Percentiles rank a stretch among this genome's conserved stretches.
Evolutionary conservation across 2,113 vertebrate genomes (phyloP).

Genomic region (Saccopteryx leptura): DNA sequence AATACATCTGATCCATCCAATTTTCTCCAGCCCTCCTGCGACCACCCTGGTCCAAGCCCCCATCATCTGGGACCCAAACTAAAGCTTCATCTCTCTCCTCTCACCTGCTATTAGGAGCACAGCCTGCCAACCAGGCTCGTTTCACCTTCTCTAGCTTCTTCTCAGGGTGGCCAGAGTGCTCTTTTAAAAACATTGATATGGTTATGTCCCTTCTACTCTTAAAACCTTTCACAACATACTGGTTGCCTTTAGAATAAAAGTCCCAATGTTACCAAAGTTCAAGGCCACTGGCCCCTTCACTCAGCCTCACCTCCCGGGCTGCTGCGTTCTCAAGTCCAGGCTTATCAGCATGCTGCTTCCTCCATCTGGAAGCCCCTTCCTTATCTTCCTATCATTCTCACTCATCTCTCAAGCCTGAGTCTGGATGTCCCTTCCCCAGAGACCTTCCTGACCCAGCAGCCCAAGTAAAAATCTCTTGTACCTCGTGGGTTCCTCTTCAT

Average conservation of each 20-base stretch:
- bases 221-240: background rate
- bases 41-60: no score
- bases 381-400: background rate
- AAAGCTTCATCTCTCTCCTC: background rate
- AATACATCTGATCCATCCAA: background rate
- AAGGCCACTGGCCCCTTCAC: background rate
- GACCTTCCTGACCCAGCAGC: background rate
- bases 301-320: background rate
- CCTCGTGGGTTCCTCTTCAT: background rate
- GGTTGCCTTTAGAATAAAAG: slow-evolving; percentile 1
- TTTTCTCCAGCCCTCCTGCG: background rate
- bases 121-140: background rate
- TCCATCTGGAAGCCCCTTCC: background rate
- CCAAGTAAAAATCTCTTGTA: background rate
- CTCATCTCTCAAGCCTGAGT: background rate
- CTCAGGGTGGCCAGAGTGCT: background rate
- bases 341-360: background rate
- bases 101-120: no score
- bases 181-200: background rate
- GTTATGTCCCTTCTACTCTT: background rate
- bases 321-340: background rate
- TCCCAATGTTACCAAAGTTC: background rate
- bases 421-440: background rate
- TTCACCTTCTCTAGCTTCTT: background rate
- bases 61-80: background rate